Base-by-base conservation (phyloP, 2,797 vertebrate genomes). In the Typhlichthys subterraneus region DNA sequence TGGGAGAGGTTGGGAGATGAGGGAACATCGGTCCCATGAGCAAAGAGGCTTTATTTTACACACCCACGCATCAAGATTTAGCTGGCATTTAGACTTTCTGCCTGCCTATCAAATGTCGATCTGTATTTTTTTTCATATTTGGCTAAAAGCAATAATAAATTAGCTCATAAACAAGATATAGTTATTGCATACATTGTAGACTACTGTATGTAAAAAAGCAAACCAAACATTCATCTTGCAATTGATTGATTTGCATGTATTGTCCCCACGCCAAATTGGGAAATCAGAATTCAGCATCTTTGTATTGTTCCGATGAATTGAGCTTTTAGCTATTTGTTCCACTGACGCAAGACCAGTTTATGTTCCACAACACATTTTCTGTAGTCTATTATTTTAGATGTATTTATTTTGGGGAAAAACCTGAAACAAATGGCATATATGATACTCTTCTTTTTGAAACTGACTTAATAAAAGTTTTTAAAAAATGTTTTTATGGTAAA, bases 1-100 rank as follows among this genome's bases (percentile, higher is more conserved):
- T 59, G 51, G 69, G 19, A 33, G 57, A 29, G 51, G 56, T 54
- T 19, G 6, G 47, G n/a, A 8, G 33, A 38, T 38, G 33, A 38
- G 33, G 33, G 33, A 38, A 38, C 8, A 1, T 38, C 8, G 33
- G 33, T 38, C 33, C 33, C 6, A 38, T 38, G 33, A 38, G 33
- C 6, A 38, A 38, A 38, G 33, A 38, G 33, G 33, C 14, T 8
- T 50, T 50, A 14, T 50, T 50, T 15, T 50, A 17, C n/a, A 15
- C 10, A 10, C 49, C 49, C 33, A 38, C 33, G n/a, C 2, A 14
- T n/a, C 46, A 48, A 48, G 46, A 12, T 10, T n/a, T 48, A 12
- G 14, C 47, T 14, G 13, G 4, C 49, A 51, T 17, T 51, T 51
- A 15, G 49, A 51, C 15, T 51, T n/a, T 51, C 49, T 51, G 49